A percentile compares a stretch with the other conserved stretches of the same genome.
Conservation (phyloP, 1,140 invertebrate genomes). For the Aphelenchoides besseyi region DNA sequence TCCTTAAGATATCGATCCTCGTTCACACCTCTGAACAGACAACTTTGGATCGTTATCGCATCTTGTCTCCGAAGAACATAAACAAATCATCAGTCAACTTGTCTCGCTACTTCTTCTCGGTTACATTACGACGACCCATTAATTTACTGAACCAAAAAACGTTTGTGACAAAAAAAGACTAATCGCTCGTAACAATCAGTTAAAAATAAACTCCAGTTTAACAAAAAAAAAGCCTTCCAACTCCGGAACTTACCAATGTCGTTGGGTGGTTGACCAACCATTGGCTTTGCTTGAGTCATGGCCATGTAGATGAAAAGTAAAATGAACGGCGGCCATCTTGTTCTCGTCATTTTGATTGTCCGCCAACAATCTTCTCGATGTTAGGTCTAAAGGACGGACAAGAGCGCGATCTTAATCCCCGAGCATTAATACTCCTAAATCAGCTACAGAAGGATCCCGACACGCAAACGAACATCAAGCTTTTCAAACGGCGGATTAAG, state of each 20-base stretch:
- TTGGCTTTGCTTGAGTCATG: slow-evolving; percentile 2
- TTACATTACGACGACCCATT: neutral
- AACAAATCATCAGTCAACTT: neutral
- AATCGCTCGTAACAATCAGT: neutral
- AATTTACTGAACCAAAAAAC: neutral
- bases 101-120: neutral
- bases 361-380: slow-evolving; percentile 1
- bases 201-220: neutral
- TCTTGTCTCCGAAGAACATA: too few species aligned
- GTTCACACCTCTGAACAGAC: neutral
- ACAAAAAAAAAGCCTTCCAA: neutral
- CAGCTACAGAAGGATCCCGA: too few species aligned
- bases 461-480: too few species aligned
- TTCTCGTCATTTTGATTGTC: neutral
- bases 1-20: neutral
- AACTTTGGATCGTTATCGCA: neutral
- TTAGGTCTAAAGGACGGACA: neutral
- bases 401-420: neutral
- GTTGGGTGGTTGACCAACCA: neutral
- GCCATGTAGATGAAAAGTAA: neutral
- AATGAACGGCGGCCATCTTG: neutral
- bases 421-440: too few species aligned
- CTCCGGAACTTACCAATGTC: slow-evolving; percentile 9
- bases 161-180: neutral
- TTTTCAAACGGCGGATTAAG: neutral